Conservation (phyloP, 2,797 vertebrate genomes). For the Antennarius maculatus region DNA sequence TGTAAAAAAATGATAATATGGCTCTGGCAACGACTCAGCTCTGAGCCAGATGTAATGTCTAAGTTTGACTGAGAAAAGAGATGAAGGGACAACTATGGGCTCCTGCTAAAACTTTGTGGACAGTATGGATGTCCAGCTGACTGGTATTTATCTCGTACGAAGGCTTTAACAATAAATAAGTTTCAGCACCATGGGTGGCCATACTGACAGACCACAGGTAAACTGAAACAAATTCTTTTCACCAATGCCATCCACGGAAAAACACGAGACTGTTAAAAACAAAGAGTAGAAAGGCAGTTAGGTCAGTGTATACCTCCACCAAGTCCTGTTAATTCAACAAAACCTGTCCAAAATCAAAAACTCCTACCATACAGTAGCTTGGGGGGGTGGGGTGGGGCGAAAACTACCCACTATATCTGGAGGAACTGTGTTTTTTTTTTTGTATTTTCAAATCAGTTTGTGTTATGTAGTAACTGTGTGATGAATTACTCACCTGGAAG, state of each 20-base stretch:
- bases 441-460: too few relatives aligned
- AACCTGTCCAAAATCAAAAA: too few relatives aligned
- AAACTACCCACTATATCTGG: too few relatives aligned
- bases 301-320: too few relatives aligned
- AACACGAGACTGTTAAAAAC: too few relatives aligned
- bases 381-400: too few relatives aligned
- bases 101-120: neutral
- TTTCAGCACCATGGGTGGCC: neutral
- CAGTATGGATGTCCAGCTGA: neutral
- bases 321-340: too few relatives aligned
- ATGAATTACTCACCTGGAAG: slow-evolving; percentile 83
- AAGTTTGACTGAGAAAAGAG: neutral
- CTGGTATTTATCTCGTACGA: neutral
- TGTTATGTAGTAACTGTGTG: neutral
- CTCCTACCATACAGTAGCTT: too few relatives aligned
- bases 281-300: too few relatives aligned
- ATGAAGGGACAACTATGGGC: neutral
- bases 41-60: neutral
- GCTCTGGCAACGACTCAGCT: slow-evolving; percentile 1
- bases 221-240: too few relatives aligned
- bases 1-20: neutral
- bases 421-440: too few relatives aligned
- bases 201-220: neutral
- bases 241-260: too few relatives aligned
- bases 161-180: neutral